Conservation (phyloP, 2,888 invertebrate species). For the Iselma pallidipennis region DNA sequence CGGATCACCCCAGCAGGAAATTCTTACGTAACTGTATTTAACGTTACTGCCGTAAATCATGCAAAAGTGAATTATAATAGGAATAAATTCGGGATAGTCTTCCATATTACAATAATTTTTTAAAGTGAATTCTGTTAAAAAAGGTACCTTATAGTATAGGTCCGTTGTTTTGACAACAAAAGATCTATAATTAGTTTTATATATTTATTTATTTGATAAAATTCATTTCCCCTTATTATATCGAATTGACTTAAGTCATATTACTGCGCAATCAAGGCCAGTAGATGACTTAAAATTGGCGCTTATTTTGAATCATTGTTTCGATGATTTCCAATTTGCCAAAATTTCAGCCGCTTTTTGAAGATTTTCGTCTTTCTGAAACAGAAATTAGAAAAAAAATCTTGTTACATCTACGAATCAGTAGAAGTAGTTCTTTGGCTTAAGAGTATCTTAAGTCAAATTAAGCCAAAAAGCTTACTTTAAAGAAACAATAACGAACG, state of each 20-base stretch:
- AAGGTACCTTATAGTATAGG: too few species aligned
- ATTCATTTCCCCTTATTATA: too few species aligned
- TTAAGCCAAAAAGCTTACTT: constrained; percentile 63
- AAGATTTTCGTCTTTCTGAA: constrained; percentile 75
- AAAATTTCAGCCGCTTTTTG: constrained; percentile 68
- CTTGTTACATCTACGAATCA: constrained; percentile 13
- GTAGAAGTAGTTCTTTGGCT: constrained; percentile 21
- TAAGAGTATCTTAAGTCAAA: neutral
- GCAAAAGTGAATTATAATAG: neutral
- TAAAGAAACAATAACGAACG: constrained; percentile 93
- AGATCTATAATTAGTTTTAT: neutral
- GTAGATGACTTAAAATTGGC: neutral
- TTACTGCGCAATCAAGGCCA: neutral
- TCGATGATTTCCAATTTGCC: constrained; percentile 59
- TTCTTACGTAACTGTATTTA: neutral
- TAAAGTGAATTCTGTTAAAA: neutral
- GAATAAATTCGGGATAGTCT: neutral
- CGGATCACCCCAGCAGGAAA: neutral
- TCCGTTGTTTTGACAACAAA: neutral
- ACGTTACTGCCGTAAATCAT: neutral
- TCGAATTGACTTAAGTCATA: neutral
- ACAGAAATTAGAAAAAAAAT: constrained; percentile 18
- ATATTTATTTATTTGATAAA: neutral
- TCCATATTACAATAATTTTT: neutral
- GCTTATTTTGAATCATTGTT: constrained; percentile 1